Percentiles rank a stretch among this genome's conserved stretches.
Conservation (phyloP, 2,113 vertebrate genomes). For the Lepisosteus osseus region DNA sequence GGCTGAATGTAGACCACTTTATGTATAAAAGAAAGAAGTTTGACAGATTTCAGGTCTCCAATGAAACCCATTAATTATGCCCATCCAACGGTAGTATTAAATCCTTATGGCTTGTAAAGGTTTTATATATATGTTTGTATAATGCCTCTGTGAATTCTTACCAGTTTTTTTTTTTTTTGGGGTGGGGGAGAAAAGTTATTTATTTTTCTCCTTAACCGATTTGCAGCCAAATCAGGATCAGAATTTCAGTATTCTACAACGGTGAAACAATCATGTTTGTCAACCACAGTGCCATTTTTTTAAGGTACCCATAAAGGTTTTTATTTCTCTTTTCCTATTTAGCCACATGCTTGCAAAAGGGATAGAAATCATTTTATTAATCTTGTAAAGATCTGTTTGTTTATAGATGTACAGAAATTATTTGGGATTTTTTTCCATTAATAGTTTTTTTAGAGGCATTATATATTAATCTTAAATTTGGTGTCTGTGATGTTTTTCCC, state of each 20-base stretch:
- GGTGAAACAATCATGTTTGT: neutral
- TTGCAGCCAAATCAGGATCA: neutral
- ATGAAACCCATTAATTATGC: neutral
- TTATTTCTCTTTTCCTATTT: no score
- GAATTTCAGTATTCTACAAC: neutral
- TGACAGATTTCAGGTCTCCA: slow-evolving; percentile 15
- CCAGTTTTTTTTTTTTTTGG: slow-evolving; percentile 2
- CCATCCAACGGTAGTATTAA: slow-evolving; percentile 11
- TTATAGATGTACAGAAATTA: no score
- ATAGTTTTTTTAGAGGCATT: no score
- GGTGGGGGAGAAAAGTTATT: neutral
- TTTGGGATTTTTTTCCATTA: no score
- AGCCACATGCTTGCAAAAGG: no score
- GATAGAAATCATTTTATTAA: no score
- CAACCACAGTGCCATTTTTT: neutral
- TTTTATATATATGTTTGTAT: neutral
- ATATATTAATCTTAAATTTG: no score
- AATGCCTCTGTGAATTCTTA: slow-evolving; percentile 16
- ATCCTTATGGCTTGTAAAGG: neutral
- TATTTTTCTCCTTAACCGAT: slow-evolving; percentile 5
- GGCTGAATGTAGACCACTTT: slow-evolving; percentile 52
- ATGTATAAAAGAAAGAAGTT: slow-evolving; percentile 12
- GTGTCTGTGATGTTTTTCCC: no score
- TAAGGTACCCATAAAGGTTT: no score
- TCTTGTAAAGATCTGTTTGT: no score